These are phyloP conservation scores for Tychaedon coryphoeus DNA, from an alignment of 2,113 vertebrate genomes.

Conservation along the genomic window DNA sequence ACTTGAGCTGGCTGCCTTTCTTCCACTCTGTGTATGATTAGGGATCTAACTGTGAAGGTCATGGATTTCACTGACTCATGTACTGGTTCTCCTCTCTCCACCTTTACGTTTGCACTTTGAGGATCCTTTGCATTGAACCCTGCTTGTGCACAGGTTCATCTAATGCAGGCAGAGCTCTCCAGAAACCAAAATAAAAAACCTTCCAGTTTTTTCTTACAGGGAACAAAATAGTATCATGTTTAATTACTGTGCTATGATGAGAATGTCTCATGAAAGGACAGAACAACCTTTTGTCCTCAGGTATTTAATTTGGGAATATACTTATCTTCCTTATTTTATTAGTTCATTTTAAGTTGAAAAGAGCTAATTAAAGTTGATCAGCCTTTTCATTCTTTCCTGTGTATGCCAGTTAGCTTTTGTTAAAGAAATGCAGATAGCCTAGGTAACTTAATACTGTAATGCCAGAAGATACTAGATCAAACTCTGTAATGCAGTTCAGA, in stretches of 20 bases:
- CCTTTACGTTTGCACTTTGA: background rate
- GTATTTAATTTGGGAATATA: background rate
- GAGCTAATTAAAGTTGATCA: background rate
- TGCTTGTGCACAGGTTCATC: background rate
- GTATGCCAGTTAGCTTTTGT: background rate
- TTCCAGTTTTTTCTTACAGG: background rate
- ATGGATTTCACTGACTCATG: background rate
- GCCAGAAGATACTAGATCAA: background rate
- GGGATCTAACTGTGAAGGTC: background rate
- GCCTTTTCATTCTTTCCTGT: background rate
- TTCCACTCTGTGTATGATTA: background rate
- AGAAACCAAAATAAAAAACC: background rate
- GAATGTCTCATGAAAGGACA: background rate
- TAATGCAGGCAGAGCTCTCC: background rate
- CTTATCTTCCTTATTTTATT: background rate
- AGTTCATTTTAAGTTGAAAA: background rate
- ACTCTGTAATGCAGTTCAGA: background rate
- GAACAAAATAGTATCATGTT: background rate
- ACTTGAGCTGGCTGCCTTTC: background rate
- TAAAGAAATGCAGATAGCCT: background rate
- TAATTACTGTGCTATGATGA: background rate
- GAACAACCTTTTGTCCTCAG: background rate
- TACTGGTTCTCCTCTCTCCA: background rate
- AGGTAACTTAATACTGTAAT: slow-evolving; percentile 29
- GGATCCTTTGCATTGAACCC: background rate